These are phyloP conservation scores for Drosophila virilis DNA, from an alignment of 1,140 invertebrate genomes.

Conservation along the genomic window DNA sequence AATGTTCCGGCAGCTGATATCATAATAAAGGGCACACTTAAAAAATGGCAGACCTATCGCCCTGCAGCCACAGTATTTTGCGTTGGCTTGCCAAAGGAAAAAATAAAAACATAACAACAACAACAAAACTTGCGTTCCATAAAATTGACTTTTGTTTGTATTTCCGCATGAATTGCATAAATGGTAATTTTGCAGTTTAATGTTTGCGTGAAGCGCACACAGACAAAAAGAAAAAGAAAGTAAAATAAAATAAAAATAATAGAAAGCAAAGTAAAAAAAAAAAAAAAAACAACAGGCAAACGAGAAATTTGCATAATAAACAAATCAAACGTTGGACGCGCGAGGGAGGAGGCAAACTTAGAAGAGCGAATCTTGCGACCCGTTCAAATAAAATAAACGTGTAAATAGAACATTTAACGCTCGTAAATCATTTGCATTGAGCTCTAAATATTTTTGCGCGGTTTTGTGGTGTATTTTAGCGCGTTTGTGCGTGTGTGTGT, in stretches of 20 bases:
- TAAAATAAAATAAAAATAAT: slow-evolving; percentile 30
- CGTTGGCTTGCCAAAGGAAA: slow-evolving; percentile 20
- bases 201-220: slow-evolving; percentile 55
- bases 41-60: slow-evolving; percentile 59
- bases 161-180: slow-evolving; percentile 82
- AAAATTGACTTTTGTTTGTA: slow-evolving; percentile 83
- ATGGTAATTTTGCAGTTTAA: slow-evolving; percentile 82
- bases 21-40: slow-evolving; percentile 78
- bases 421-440: slow-evolving; percentile 75
- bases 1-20: slow-evolving; percentile 77
- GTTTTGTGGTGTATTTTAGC: slow-evolving; percentile 35
- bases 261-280: slow-evolving; percentile 42
- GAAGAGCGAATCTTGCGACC: slow-evolving; percentile 44
- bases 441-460: slow-evolving; percentile 65
- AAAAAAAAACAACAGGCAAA: slow-evolving; percentile 9
- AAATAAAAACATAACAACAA: slow-evolving; percentile 28
- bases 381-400: slow-evolving; percentile 74
- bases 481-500: slow-evolving; percentile 11
- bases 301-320: slow-evolving; percentile 53
- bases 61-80: slow-evolving; percentile 8
- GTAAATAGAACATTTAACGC: slow-evolving; percentile 81
- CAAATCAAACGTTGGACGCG: slow-evolving; percentile 50
- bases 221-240: slow-evolving; percentile 28
- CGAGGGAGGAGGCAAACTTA: slow-evolving; percentile 40
- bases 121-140: slow-evolving; percentile 47